Percentiles rank a stretch among this genome's conserved stretches.
Evolutionary conservation across 2,888 invertebrate species (phyloP).

Genomic region (Spodoptera exigua): DNA sequence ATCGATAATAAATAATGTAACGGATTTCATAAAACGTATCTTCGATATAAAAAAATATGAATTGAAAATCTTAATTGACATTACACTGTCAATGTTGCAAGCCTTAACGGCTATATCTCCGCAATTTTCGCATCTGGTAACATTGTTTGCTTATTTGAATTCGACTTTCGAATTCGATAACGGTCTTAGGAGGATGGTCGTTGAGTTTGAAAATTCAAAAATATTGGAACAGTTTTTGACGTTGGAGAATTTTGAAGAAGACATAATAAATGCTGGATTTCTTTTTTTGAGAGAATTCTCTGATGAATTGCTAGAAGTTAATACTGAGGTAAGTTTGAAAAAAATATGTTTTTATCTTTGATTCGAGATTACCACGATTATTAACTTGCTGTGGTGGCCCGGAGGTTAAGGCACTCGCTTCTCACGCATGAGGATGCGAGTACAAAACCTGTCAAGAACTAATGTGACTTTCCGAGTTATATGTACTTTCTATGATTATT

Average conservation of each 20-base stretch:
- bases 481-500: no score
- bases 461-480: no score
- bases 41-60: constrained; percentile 7
- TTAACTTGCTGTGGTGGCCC: no score
- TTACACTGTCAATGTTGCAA: constrained; percentile 16
- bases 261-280: constrained; percentile 56
- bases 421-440: no score
- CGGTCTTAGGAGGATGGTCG: constrained; percentile 40
- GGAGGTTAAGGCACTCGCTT: no score
- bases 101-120: constrained; percentile 23
- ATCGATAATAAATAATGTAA: constrained; percentile 44
- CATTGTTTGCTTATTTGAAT: constrained; percentile 46
- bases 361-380: no score
- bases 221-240: constrained; percentile 44
- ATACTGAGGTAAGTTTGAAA: constrained; percentile 63
- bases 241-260: constrained; percentile 14
- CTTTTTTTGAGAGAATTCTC: constrained; percentile 64
- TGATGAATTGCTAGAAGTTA: constrained; percentile 56
- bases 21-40: constrained; percentile 17
- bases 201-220: constrained; percentile 35
- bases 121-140: constrained; percentile 35
- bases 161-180: constrained; percentile 41
- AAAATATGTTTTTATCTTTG: not conserved
- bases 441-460: no score
- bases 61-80: not conserved